phyloP scores from a whole-genome alignment of 2,888 invertebrate species.

The Busseola fusca region DNA sequence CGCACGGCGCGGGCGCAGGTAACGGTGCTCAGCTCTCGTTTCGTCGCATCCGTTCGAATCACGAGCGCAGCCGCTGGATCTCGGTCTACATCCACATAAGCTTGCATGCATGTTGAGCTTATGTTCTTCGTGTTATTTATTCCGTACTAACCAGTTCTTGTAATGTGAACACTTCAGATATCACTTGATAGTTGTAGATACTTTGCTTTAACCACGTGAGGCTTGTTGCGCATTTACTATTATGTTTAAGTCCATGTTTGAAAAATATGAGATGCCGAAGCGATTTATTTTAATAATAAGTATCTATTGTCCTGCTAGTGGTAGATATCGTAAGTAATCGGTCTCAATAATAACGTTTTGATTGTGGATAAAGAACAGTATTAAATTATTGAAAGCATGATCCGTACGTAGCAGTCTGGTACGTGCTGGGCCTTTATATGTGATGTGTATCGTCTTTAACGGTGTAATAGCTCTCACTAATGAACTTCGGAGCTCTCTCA shows the following conservation, averaged over 20 bases:
- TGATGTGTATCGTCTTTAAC: slow-evolving; percentile 46
- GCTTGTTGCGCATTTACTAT: slow-evolving; percentile 86
- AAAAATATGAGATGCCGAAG: slow-evolving; percentile 70
- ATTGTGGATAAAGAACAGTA: slow-evolving; percentile 70
- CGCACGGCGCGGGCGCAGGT: slow-evolving; percentile 70
- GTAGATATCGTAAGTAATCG: slow-evolving; percentile 49
- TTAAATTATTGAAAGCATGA: slow-evolving; percentile 68
- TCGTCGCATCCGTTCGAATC: slow-evolving; percentile 73
- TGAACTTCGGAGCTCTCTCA: slow-evolving; percentile 66
- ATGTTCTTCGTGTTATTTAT: slow-evolving; percentile 69
- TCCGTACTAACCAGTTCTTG: slow-evolving; percentile 66
- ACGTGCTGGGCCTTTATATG: slow-evolving; percentile 30
- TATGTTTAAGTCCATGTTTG: slow-evolving; percentile 78
- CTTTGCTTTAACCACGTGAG: slow-evolving; percentile 80
- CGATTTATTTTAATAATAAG: slow-evolving; percentile 72
- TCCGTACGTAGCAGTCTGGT: slow-evolving; percentile 40
- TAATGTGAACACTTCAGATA: slow-evolving; percentile 68
- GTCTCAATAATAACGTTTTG: slow-evolving; percentile 62
- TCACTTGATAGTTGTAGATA: slow-evolving; percentile 65
- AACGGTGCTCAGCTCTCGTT: slow-evolving; percentile 85
- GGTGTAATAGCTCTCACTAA: slow-evolving; percentile 55
- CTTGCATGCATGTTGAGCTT: slow-evolving; percentile 58
- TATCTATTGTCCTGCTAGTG: slow-evolving; percentile 69
- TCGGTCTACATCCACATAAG: slow-evolving; percentile 61
- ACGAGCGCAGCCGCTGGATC: slow-evolving; percentile 64